phyloP scores from a whole-genome alignment of 2,888 invertebrate species.

The Sepioteuthis lessoniana region DNA sequence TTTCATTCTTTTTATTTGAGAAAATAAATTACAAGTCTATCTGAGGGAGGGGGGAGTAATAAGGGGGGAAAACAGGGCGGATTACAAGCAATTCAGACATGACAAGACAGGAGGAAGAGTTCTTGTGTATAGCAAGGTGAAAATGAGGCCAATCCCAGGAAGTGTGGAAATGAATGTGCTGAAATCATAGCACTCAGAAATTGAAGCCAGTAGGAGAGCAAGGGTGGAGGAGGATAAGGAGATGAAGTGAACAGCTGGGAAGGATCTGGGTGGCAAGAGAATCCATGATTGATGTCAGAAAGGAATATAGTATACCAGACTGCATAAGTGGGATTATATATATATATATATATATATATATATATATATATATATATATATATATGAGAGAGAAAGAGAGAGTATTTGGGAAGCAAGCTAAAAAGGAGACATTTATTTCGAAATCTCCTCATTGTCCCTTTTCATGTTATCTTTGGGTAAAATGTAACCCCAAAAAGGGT shows the following conservation, averaged over 20 bases:
- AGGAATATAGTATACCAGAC: no score
- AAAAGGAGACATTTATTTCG: no score
- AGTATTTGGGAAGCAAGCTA: no score
- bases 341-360: no score
- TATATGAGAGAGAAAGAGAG: no score
- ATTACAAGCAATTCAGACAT: background rate
- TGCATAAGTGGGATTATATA: no score
- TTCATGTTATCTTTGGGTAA: no score
- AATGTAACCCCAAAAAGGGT: no score
- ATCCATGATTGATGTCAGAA: background rate
- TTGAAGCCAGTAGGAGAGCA: background rate
- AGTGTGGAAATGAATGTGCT: background rate
- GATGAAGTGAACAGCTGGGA: background rate
- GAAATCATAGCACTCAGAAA: background rate
- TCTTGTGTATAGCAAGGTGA: background rate
- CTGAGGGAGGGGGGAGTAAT: background rate
- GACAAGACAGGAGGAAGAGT: background rate
- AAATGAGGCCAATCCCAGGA: constrained; percentile 23
- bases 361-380: no score
- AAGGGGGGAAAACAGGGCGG: no score
- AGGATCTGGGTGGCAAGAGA: background rate
- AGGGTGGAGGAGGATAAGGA: background rate
- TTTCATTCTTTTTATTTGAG: background rate
- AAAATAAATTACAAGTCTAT: background rate
- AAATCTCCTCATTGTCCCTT: no score